Conservation (phyloP, 53 echinoderm and acorn worm species). For the Holothuria scabra region DNA sequence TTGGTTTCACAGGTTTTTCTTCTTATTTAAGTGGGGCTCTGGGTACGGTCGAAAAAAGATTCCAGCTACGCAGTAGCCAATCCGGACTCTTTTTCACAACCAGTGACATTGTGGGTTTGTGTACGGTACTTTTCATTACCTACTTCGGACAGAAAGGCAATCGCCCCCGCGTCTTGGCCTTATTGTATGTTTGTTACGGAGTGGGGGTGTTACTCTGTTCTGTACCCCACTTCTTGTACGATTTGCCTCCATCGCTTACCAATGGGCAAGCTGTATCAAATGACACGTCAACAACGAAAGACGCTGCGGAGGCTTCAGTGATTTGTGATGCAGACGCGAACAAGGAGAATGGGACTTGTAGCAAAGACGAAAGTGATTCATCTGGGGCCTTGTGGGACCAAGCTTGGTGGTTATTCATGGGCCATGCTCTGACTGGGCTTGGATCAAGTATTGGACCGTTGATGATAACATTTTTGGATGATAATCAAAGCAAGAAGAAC, state of each 20-base stretch:
- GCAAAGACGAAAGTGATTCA: conserved; percentile 46
- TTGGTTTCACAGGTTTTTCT: conserved; percentile 34
- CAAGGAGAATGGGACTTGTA: conserved; percentile 42
- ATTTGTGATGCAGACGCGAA: conserved; percentile 12
- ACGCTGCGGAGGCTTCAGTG: background rate
- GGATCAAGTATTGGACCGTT: conserved; percentile 64
- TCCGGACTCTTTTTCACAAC: conserved; percentile 75
- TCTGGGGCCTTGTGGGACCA: conserved; percentile 68
- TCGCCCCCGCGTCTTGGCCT: conserved; percentile 57
- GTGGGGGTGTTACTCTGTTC: conserved; percentile 69
- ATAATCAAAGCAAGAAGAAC: conserved; percentile 64
- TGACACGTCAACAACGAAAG: background rate
- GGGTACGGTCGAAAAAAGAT: conserved; percentile 81
- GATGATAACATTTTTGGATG: conserved; percentile 81
- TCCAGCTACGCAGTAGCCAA: conserved; percentile 85
- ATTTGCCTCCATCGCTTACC: conserved; percentile 49
- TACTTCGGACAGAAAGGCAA: conserved; percentile 84
- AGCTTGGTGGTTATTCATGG: conserved; percentile 79
- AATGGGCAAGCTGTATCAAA: background rate
- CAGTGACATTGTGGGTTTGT: conserved; percentile 77
- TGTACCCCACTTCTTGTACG: conserved; percentile 83
- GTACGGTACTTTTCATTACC: conserved; percentile 84
- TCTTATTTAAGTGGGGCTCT: conserved; percentile 68
- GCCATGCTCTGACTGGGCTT: conserved; percentile 66
- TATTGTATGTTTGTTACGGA: conserved; percentile 47